Evolutionary conservation across 2,113 vertebrate species (phyloP), one percentile per base, ranked within the genome.

Genomic region (Peromyscus polionotus): DNA sequence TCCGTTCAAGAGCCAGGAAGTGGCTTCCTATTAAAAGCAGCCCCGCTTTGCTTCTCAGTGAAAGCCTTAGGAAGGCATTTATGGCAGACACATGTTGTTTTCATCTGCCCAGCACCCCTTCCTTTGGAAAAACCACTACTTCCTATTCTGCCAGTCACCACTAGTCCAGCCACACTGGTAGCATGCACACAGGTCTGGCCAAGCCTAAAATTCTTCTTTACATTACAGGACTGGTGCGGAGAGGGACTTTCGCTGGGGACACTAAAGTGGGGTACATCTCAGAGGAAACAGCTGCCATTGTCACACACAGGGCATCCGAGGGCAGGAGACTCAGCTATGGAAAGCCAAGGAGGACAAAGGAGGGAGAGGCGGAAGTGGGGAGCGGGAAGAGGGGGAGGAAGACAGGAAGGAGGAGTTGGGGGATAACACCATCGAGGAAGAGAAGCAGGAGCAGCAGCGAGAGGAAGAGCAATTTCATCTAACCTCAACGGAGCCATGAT

Each of bases 11-110:
- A 94, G 80, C 6, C 70, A 86, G 94, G 93, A 96, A 95, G 76
- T 94, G 39, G 39, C 76, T 88, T 95, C 57, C 72, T 90, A 59
- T 87, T 70, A 94, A 95, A 94, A 95, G 51, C 75, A 92, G 88
- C 57, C 26, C 80, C 59, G 63, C 48, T 79, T 95, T 76, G 88
- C 59, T 96, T 87, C 68, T 93, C 93, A 86, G 61, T 88, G 88
- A 95, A 95, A 92, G 59, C 59, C 39, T 81, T 57, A 22, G 77
- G 93, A 91, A 86, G 77, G 39, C 90, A 61, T 96, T 88, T 90
- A 42, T 57, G 51, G 65, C 22, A 19, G n/a, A 92, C 75, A 88
- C 67, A 76, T 77, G 92, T 54, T 91, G 17, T 93, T 94, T 92
- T 75, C 80, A 91, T 90, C 93, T 73, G 54, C 54, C 31, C 48